phyloP scores from a whole-genome alignment of 2,797 vertebrate species.

The Distichodus sexfasciatus region DNA sequence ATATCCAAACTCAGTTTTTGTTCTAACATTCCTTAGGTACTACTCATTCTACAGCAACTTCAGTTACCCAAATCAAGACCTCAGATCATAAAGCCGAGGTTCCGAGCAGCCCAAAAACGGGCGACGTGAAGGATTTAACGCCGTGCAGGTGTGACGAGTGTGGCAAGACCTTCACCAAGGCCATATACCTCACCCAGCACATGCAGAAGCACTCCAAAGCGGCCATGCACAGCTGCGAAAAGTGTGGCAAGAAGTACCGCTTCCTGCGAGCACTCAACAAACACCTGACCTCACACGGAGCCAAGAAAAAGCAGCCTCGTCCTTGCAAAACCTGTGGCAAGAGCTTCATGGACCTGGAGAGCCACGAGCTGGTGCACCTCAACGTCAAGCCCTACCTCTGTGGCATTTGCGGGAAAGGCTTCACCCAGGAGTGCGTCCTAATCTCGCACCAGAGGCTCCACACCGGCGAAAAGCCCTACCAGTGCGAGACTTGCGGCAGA shows the following conservation, averaged over 20 bases:
- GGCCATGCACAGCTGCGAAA: conserved; percentile 62
- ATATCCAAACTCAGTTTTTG: too few species aligned
- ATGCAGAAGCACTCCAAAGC: conserved; percentile 13
- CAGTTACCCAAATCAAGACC: too few species aligned
- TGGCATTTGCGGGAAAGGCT: conserved; percentile 62
- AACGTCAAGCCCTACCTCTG: conserved; percentile 62
- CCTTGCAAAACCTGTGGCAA: conserved; percentile 50
- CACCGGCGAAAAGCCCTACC: conserved; percentile 64
- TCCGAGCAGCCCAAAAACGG: background rate
- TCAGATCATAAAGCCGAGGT: too few species aligned
- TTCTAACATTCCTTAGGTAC: too few species aligned
- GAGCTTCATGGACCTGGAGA: conserved; percentile 60
- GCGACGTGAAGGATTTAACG: background rate
- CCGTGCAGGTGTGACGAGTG: conserved; percentile 29
- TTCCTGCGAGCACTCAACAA: conserved; percentile 63
- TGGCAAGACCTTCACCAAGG: conserved; percentile 22
- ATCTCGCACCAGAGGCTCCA: conserved; percentile 67
- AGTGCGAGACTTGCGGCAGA: conserved; percentile 67
- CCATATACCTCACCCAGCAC: conserved; percentile 27
- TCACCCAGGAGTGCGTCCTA: conserved; percentile 69
- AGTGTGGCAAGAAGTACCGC: conserved; percentile 66
- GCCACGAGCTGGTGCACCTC: conserved; percentile 65
- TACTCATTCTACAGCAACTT: too few species aligned
- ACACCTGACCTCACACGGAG: conserved; percentile 64
- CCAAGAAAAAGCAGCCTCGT: conserved; percentile 45